Evolutionary conservation across 2,888 invertebrate species (phyloP).

Genomic region (Himalopsyche anomala): DNA sequence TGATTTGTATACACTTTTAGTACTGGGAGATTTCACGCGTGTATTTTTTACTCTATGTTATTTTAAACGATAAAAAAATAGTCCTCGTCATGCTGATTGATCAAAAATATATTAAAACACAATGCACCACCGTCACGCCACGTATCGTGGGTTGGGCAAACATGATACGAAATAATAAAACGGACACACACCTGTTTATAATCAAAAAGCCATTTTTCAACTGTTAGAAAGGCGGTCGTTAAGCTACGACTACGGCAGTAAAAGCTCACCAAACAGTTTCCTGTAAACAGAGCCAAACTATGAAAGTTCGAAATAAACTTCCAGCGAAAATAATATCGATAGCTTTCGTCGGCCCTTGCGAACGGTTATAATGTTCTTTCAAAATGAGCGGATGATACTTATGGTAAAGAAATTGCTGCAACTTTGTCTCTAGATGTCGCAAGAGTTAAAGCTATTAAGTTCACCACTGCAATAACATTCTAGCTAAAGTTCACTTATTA

Average conservation of each 20-base stretch:
- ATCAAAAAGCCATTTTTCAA: conserved; percentile 31
- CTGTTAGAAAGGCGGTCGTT: conserved; percentile 26
- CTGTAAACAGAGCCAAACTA: background rate
- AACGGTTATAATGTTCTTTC: background rate
- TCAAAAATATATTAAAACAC: conserved; percentile 12
- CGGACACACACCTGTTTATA: conserved; percentile 34
- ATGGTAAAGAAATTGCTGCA: background rate
- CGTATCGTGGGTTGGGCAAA: conserved; percentile 1
- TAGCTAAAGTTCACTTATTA: background rate
- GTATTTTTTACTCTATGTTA: no score
- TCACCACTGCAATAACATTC: conserved; percentile 6
- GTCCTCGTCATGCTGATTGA: background rate
- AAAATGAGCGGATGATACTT: conserved; percentile 18
- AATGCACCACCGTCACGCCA: background rate
- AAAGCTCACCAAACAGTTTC: background rate
- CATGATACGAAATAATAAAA: conserved; percentile 30
- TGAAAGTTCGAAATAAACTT: background rate
- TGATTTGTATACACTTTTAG: no score
- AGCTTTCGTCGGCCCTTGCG: background rate
- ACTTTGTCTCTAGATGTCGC: background rate
- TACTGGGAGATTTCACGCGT: no score
- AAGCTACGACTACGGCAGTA: background rate
- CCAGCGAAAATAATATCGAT: background rate
- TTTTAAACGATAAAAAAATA: no score
- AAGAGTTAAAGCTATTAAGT: background rate